Conservation (phyloP, 1,140 invertebrate genomes). For the Lycorma delicatula region DNA sequence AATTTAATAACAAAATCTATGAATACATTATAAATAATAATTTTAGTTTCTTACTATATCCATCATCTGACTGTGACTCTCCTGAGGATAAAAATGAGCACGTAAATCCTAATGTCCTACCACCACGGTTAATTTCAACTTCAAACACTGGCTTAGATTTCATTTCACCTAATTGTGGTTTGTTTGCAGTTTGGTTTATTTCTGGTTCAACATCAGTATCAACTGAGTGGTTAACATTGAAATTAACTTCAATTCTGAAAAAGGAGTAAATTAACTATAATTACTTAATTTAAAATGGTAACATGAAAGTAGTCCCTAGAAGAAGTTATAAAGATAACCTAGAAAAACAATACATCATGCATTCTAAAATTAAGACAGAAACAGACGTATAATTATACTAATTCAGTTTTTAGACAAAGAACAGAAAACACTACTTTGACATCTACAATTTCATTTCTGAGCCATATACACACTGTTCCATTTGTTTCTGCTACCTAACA, state of each 20-base stretch:
- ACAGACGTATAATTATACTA: too few relatives aligned
- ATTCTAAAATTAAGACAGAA: too few relatives aligned
- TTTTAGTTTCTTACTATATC: constrained; percentile 66
- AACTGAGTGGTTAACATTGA: constrained; percentile 87
- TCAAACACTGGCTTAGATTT: constrained; percentile 80
- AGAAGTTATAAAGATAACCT: too few relatives aligned
- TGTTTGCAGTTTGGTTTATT: constrained; percentile 48
- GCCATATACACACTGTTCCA: too few relatives aligned
- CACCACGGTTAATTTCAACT: constrained; percentile 66
- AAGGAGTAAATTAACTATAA: too few relatives aligned
- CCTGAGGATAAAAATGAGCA: constrained; percentile 63
- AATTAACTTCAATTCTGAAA: constrained; percentile 60
- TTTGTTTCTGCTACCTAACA: too few relatives aligned
- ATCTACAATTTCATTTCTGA: too few relatives aligned
- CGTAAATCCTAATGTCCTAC: constrained; percentile 66
- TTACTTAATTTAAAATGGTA: background rate
- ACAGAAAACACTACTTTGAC: too few relatives aligned
- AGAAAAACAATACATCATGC: too few relatives aligned
- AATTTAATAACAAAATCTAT: too few relatives aligned
- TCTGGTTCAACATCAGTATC: constrained; percentile 64
- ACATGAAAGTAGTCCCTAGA: background rate
- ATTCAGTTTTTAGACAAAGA: too few relatives aligned
- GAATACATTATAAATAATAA: too few relatives aligned
- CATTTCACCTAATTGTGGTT: constrained; percentile 68
- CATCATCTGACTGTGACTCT: constrained; percentile 49